A percentile compares a stretch with the other conserved stretches of the same genome.
Evolutionary conservation across 2,888 invertebrate species (phyloP).

Genomic region (Lacanobia oleracea): DNA sequence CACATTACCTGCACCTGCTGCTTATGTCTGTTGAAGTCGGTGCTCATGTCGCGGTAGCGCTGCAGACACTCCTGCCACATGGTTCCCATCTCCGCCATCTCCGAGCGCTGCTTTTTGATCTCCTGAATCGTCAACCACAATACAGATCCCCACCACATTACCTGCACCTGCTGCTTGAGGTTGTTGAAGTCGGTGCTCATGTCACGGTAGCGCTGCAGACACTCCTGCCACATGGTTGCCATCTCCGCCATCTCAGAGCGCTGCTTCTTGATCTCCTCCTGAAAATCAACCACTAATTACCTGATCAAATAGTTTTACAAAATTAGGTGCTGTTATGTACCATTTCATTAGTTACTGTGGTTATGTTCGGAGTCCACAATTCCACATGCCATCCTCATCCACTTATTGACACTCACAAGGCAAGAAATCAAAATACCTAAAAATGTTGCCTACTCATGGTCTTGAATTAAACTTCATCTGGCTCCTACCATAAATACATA

Average conservation of each 20-base stretch:
- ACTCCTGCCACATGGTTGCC: slow-evolving; percentile 88
- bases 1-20: slow-evolving; percentile 76
- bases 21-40: slow-evolving; percentile 85
- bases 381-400: too few relatives aligned
- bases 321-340: too few relatives aligned
- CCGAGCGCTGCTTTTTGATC: slow-evolving; percentile 86
- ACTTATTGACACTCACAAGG: too few relatives aligned
- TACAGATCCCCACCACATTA: not conserved
- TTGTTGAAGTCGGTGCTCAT: slow-evolving; percentile 87
- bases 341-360: too few relatives aligned
- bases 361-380: too few relatives aligned
- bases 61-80: slow-evolving; percentile 89
- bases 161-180: slow-evolving; percentile 83
- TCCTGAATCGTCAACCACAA: too few relatives aligned
- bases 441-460: too few relatives aligned
- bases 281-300: not conserved
- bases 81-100: slow-evolving; percentile 87
- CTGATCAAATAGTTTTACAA: not conserved
- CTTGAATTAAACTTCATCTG: too few relatives aligned
- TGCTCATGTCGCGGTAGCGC: slow-evolving; percentile 87
- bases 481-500: too few relatives aligned
- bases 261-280: slow-evolving; percentile 88
- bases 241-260: slow-evolving; percentile 88
- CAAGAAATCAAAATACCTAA: too few relatives aligned
- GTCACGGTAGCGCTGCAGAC: slow-evolving; percentile 86